These are phyloP conservation scores for Ochotona princeps DNA, from an alignment of 2,113 vertebrate genomes.

Conservation along the genomic window DNA sequence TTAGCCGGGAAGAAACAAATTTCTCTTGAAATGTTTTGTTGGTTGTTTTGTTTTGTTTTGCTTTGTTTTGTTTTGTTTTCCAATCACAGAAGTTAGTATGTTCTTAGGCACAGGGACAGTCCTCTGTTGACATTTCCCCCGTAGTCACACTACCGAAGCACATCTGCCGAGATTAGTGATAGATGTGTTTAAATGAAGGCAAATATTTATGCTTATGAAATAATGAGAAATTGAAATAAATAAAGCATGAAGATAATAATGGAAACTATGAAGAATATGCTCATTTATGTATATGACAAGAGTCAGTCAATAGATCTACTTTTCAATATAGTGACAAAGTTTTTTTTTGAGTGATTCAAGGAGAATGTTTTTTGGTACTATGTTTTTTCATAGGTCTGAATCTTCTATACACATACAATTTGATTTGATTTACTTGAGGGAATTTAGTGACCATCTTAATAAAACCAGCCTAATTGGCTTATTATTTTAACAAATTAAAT, in stretches of 20 bases:
- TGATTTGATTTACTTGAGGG: neutral
- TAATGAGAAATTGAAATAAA: neutral
- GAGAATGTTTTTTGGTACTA: neutral
- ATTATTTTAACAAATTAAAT: neutral
- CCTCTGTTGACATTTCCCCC: neutral
- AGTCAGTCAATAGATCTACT: neutral
- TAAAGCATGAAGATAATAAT: neutral
- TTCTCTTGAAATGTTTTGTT: conserved; percentile 14
- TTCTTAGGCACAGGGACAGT: neutral
- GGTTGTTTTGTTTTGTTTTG: conserved; percentile 9
- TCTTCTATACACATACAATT: neutral
- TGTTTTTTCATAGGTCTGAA: neutral
- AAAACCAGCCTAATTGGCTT: neutral
- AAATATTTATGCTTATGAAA: neutral
- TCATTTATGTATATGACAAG: neutral
- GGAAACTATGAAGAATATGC: neutral
- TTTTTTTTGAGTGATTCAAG: neutral
- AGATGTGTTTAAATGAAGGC: neutral
- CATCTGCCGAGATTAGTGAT: neutral
- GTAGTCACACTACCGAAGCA: neutral
- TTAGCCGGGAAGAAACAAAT: conserved; percentile 44
- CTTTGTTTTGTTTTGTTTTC: conserved; percentile 7
- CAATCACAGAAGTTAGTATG: neutral
- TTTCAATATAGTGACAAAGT: neutral
- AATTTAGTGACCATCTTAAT: neutral